Base-by-base conservation (phyloP, 1,140 invertebrate genomes). In the Macrobrachium nipponense region DNA sequence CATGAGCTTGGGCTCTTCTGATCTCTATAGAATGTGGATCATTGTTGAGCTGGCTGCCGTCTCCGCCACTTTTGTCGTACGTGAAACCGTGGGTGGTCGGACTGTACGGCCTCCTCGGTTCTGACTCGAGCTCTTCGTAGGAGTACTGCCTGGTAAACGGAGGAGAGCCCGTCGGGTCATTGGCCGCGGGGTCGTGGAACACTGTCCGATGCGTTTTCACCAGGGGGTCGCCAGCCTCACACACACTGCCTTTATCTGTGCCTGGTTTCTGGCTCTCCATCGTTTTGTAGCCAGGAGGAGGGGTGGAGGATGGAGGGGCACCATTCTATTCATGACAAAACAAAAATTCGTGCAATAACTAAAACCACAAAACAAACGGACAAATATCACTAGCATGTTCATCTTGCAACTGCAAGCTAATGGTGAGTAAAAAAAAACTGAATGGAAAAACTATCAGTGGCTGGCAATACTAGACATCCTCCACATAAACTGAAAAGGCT, bases 81-180 rank as follows among this genome's bases (percentile, higher is more conserved):
- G 76, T 76, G 83, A 89, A 89, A 14, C 87, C 88, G 20, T 87
- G 86, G 44, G 44, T n/a, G 36, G 84, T 77, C 20, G 87, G 82
- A 36, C 66, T 68, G 80, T 88, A 87, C 12, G 82, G 73, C 27
- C 83, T 44, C 0, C 88, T 66, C 2, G 83, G 84, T 79, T 88
- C 87, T 5, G 59, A 59, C n/a, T 88, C 88, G n/a, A 84, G 84
- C 11, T 88, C 88, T 68, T 89, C 87, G 36, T 88, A 89, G 2
- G 87, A 87, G 60, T 89, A 89, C 66, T 87, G 80, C 58, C 87
- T 68, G 10, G 86, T 87, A 68, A 86, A 82, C 23, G 86, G 86
- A 5, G 86, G 88, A 2, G 81, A 87, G 70, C 68, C 80, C 15
- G 87, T 68, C 0, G 43, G 5, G 14, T 62, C 78, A 23, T 76